Base-by-base conservation (phyloP, 2,113 vertebrate species). In the Oenanthe oenanthe region DNA sequence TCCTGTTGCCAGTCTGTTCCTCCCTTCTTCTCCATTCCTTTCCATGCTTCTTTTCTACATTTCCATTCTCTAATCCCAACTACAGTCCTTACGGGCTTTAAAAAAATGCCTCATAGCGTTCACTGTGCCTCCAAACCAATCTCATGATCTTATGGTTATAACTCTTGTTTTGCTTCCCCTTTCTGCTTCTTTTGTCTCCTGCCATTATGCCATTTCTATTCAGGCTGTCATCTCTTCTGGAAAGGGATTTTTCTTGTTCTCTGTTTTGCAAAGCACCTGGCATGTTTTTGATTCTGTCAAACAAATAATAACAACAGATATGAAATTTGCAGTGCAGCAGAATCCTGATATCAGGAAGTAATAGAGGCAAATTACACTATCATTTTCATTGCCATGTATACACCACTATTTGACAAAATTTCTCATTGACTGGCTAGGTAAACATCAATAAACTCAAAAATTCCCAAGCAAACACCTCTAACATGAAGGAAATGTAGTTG, bases 261-360 rank as follows among this genome's bases (percentile, higher is more conserved):
- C 88, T 96, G 92, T 96, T 97, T 96, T 96, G 94, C 93, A 96
- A 96, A 96, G 96, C 95, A 96, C 95, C 94, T 96, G 94, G 92
- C 93, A 96, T 96, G 95, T 94, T 96, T 97, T 97, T 96, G 95
- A 82, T 96, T 96, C 95, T 96, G 96, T 97, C 96, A 96, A 96
- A 97, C 87, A 97, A 96, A 97, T 96, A 97, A 97, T 95, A 97
- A 96, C 92, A 96, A 95, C 92, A 96, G 89, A 96, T 92, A 92
- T 96, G 94, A 96, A 96, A 97, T 95, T 96, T 95, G 92, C 75
- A 97, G 95, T 95, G 87, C 75, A 95, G 92, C 71, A 97, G 89
- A 94, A 95, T 93, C 82, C 92, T 96, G 93, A 53, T 90, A 95
- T 96, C 72, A 96, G 95, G 95, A 97, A 96, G 89, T 73, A 95